phyloP scores from a whole-genome alignment of 2,888 invertebrate genomes.

The Microctonus brassicae region DNA sequence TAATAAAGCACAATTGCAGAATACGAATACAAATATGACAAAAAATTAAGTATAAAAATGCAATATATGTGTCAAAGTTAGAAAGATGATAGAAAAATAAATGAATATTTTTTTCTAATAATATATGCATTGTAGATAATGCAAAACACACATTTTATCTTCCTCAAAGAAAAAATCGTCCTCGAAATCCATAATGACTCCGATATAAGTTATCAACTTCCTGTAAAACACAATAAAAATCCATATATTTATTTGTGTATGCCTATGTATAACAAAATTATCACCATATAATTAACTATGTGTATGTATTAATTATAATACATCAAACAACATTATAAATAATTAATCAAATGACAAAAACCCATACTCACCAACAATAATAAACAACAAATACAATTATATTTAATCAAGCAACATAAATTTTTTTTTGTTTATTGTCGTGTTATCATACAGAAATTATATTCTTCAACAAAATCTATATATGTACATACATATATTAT shows the following conservation, averaged over 20 bases:
- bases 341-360: no score
- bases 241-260: neutral
- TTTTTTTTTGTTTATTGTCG: neutral
- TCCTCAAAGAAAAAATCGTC: constrained; percentile 68
- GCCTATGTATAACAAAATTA: neutral
- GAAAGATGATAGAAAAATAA: constrained; percentile 41
- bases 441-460: neutral
- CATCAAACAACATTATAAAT: no score
- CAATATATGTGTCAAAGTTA: constrained; percentile 23
- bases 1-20: constrained; percentile 54
- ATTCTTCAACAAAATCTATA: neutral
- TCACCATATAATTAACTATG: neutral
- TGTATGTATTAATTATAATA: neutral
- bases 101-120: constrained; percentile 24
- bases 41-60: neutral
- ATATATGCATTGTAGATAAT: constrained; percentile 3
- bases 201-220: neutral
- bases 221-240: neutral
- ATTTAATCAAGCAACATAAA: neutral
- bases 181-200: constrained; percentile 60
- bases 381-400: neutral
- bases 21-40: constrained; percentile 2
- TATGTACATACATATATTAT: no score
- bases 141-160: constrained; percentile 67
- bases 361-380: neutral